Conservation (phyloP, 2,113 vertebrate genomes). For the Tachycineta bicolor region DNA sequence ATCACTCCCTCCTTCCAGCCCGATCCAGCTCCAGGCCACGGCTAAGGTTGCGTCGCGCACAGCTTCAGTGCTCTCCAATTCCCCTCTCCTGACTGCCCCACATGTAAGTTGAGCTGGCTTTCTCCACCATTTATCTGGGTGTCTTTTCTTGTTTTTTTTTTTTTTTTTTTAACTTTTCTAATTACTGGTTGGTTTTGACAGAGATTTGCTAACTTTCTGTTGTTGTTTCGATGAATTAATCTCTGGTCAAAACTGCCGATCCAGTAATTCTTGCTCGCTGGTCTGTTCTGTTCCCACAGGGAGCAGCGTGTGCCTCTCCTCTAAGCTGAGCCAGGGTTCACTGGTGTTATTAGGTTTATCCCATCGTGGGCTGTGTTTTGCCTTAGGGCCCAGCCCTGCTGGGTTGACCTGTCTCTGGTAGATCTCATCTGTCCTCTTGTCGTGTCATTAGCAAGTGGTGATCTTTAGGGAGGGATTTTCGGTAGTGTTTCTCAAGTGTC, state of each 20-base stretch:
- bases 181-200: neutral
- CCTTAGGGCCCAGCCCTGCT: neutral
- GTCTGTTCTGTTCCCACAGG: neutral
- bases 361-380: neutral
- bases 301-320: neutral
- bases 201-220: neutral
- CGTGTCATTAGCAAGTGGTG: neutral
- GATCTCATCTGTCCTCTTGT: neutral
- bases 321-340: neutral
- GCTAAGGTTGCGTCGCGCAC: constrained; percentile 79
- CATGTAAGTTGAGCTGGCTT: constrained; percentile 78
- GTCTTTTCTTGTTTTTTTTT: fast-evolving
- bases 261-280: constrained; percentile 8
- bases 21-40: constrained; percentile 75
- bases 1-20: constrained; percentile 86
- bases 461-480: neutral
- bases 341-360: neutral
- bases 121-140: neutral
- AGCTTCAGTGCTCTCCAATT: constrained; percentile 88
- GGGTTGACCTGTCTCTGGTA: neutral
- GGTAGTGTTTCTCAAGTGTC: neutral
- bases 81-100: constrained; percentile 94
- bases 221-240: neutral
- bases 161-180: no score
- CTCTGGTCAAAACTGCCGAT: neutral